phyloP scores from a whole-genome alignment of 2,113 vertebrate species.

The Halichoerus grypus region DNA sequence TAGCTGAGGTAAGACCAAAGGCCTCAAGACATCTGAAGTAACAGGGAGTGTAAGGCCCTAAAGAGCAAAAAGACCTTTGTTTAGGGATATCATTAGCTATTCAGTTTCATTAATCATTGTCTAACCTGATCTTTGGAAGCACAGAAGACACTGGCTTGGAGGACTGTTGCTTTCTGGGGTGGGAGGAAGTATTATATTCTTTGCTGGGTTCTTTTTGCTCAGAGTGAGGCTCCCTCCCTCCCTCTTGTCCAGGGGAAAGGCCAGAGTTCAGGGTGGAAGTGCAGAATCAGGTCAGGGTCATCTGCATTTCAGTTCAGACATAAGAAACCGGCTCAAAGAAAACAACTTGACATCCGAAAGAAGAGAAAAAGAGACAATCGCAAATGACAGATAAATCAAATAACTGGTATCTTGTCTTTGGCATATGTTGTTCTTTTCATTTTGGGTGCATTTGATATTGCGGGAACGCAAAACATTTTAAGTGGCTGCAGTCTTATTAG shows the following conservation, averaged over 20 bases:
- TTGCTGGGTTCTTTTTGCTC: not conserved
- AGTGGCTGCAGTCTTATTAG: rapidly evolving
- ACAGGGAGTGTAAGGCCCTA: not conserved
- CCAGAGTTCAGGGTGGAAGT: not conserved
- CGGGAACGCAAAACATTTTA: not conserved
- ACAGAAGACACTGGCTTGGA: not conserved
- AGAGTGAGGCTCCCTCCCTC: not conserved
- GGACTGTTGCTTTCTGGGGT: rapidly evolving
- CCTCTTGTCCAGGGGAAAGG: too few species aligned
- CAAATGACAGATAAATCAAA: rapidly evolving
- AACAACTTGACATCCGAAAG: not conserved
- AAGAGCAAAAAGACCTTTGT: not conserved
- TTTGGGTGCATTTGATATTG: not conserved
- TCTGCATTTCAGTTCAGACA: rapidly evolving
- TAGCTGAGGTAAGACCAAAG: not conserved
- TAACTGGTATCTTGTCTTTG: rapidly evolving
- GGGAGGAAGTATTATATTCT: rapidly evolving
- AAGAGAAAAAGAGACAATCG: not conserved
- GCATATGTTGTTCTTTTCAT: rapidly evolving
- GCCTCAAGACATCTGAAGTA: not conserved
- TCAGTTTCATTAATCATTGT: not conserved
- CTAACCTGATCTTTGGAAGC: not conserved
- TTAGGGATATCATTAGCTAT: too few species aligned
- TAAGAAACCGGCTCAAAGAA: not conserved
- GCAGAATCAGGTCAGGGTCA: rapidly evolving